Evolutionary conservation across 2,113 vertebrate species (phyloP).

Genomic region (Grammomys dolichurus): DNA sequence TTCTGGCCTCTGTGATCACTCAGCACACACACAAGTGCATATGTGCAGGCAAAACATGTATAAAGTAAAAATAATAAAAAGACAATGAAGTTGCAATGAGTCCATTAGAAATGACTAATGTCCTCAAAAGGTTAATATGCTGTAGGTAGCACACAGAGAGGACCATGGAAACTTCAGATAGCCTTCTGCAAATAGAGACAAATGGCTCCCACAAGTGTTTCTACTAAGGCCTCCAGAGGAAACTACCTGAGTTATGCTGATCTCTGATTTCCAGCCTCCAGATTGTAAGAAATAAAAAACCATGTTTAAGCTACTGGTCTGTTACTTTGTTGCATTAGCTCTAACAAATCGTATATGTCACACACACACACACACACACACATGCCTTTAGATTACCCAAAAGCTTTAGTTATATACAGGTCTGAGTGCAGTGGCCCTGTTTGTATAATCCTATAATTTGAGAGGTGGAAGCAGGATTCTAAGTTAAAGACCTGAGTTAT

Average conservation of each 20-base stretch:
- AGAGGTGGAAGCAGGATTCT: background rate
- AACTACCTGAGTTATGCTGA: background rate
- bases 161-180: background rate
- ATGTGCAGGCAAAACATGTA: background rate
- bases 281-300: slow-evolving; percentile 23
- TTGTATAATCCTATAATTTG: background rate
- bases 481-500: background rate
- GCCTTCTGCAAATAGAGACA: background rate
- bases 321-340: background rate
- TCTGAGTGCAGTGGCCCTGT: background rate
- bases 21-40: background rate
- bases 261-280: background rate
- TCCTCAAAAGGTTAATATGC: background rate
- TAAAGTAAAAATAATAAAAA: background rate
- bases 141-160: background rate
- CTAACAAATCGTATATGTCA: background rate
- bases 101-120: background rate
- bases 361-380: too few species aligned
- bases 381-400: too few species aligned
- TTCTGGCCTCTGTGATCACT: background rate
- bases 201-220: background rate
- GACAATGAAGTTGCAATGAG: background rate
- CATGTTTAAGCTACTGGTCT: background rate
- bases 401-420: background rate
- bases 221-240: background rate